phyloP scores from a whole-genome alignment of 2,797 vertebrate genomes.

The Pogonophryne albipinna region DNA sequence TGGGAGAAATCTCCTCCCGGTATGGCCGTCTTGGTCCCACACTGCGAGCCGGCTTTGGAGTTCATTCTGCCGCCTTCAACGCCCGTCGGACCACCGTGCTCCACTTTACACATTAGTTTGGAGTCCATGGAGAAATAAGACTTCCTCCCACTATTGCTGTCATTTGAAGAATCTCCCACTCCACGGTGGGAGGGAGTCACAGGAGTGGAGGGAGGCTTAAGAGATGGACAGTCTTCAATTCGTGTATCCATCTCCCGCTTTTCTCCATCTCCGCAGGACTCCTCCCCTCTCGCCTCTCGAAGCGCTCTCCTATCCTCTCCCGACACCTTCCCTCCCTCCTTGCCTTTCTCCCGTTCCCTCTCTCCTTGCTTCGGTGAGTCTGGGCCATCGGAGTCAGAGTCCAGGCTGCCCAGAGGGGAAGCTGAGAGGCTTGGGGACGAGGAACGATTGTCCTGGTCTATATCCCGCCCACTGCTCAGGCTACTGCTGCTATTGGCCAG shows the following conservation, averaged over 20 bases:
- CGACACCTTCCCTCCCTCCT: conserved; percentile 81
- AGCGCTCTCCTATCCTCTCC: conserved; percentile 78
- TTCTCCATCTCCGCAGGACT: conserved; percentile 79
- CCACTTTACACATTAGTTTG: conserved; percentile 85
- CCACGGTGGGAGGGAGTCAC: conserved; percentile 80
- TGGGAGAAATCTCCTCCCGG: conserved; percentile 83
- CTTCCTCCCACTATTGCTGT: conserved; percentile 82
- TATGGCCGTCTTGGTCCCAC: conserved; percentile 79
- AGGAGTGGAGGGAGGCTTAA: conserved; percentile 82
- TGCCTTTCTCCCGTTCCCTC: conserved; percentile 79
- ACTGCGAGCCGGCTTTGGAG: conserved; percentile 83
- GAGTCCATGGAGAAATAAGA: conserved; percentile 86
- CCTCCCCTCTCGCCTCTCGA: conserved; percentile 79
- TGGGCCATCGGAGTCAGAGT: conserved; percentile 94
- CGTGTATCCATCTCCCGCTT: conserved; percentile 79
- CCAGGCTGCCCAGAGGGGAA: conserved; percentile 94
- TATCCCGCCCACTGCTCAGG: conserved; percentile 96
- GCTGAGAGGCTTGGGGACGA: conserved; percentile 97
- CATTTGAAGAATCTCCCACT: conserved; percentile 77
- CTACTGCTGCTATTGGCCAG: conserved; percentile 96
- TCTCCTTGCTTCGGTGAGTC: conserved; percentile 87
- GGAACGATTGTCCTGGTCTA: conserved; percentile 99
- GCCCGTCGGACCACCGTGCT: conserved; percentile 72
- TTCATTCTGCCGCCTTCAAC: conserved; percentile 80
- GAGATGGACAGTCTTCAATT: conserved; percentile 79